Evolutionary conservation across 2,888 invertebrate genomes (phyloP).

Genomic region (Nematopogon swammerdamellus): DNA sequence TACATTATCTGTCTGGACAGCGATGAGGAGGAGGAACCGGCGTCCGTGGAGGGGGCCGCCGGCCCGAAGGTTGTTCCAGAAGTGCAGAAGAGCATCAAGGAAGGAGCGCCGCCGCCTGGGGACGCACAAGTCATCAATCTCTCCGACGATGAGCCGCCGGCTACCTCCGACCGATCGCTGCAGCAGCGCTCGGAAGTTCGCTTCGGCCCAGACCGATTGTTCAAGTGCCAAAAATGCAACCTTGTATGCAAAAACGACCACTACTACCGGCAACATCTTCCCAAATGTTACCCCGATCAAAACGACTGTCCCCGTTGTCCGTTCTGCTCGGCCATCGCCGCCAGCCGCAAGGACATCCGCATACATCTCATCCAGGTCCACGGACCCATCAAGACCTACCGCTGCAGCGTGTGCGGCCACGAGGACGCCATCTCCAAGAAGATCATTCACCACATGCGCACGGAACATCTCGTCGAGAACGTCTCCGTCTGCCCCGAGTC

Average conservation of each 20-base stretch:
- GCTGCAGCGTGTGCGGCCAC: constrained; percentile 20
- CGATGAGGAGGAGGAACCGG: constrained; percentile 28
- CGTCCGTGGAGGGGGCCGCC: background rate
- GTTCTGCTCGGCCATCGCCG: constrained; percentile 12
- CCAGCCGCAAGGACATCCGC: constrained; percentile 14
- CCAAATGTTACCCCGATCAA: constrained; percentile 10
- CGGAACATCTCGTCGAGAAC: constrained; percentile 15
- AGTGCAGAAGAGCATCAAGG: too few species aligned
- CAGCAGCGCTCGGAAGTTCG: background rate
- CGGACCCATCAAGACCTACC: constrained; percentile 6
- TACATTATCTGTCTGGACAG: constrained; percentile 31
- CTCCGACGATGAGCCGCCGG: constrained; percentile 20
- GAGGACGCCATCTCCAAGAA: background rate
- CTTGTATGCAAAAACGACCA: constrained; percentile 12
- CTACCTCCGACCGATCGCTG: too few species aligned
- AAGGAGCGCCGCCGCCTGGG: too few species aligned
- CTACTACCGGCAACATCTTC: constrained; percentile 4
- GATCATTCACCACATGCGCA: constrained; percentile 19
- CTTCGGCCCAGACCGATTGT: constrained; percentile 12
- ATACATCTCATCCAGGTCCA: constrained; percentile 20
- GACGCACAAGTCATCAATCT: constrained; percentile 17
- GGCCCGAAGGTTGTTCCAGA: background rate
- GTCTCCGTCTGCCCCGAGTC: background rate
- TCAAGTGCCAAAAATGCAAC: constrained; percentile 26
- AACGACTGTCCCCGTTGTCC: constrained; percentile 14